These are phyloP conservation scores for Brachionus plicatilis DNA, from an alignment of 1,140 invertebrate genomes.

Conservation along the genomic window DNA sequence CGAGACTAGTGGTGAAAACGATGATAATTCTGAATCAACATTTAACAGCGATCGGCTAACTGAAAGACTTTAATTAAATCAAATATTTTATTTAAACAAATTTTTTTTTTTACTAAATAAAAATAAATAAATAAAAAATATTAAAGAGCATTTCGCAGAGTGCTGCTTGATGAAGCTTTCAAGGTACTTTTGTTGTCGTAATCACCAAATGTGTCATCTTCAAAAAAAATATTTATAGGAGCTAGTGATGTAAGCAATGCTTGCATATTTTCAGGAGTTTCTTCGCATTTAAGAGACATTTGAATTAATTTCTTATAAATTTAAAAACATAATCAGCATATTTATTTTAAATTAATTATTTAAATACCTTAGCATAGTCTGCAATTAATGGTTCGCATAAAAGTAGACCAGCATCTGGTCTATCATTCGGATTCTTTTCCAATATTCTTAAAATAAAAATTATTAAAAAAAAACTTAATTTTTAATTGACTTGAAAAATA, in stretches of 20 bases:
- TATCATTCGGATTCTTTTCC: background rate
- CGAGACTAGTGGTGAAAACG: constrained; percentile 18
- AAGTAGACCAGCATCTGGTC: background rate
- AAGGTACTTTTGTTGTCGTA: background rate
- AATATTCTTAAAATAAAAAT: constrained; percentile 5
- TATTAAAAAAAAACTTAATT: background rate
- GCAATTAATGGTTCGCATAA: background rate
- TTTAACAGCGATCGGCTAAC: background rate
- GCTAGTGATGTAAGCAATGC: background rate
- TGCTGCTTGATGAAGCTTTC: background rate
- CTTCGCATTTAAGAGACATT: background rate
- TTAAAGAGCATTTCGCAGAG: background rate
- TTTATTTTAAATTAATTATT: background rate
- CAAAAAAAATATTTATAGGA: background rate
- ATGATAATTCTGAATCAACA: background rate
- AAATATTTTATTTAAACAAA: background rate
- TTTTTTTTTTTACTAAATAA: background rate
- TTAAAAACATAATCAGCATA: background rate
- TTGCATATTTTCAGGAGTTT: constrained; percentile 9
- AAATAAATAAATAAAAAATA: background rate
- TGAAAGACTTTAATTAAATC: background rate
- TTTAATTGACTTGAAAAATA: background rate
- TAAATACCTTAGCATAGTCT: background rate
- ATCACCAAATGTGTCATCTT: background rate
- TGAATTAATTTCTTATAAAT: background rate